These are phyloP conservation scores for Campaea margaritaria DNA, from an alignment of 2,888 invertebrate genomes.

Conservation along the genomic window DNA sequence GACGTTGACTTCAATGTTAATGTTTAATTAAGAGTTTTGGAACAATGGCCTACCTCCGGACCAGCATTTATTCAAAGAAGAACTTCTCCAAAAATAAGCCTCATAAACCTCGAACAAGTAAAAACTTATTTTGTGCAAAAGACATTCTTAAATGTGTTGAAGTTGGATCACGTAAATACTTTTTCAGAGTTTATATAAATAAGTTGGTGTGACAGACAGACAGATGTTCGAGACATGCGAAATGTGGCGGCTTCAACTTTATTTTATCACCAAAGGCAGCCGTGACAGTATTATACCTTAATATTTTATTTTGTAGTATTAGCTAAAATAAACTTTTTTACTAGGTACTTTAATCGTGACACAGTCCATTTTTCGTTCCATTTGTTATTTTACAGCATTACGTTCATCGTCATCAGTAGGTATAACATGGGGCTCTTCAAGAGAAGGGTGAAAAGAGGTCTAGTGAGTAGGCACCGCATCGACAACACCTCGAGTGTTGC, in stretches of 20 bases:
- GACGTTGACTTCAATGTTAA: too few relatives aligned
- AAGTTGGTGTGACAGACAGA: slow-evolving; percentile 10
- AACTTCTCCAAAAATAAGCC: slow-evolving; percentile 12
- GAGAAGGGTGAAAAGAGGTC: too few relatives aligned
- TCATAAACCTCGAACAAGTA: slow-evolving; percentile 18
- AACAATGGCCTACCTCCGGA: background rate
- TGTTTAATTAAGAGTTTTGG: background rate
- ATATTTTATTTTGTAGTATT: too few relatives aligned
- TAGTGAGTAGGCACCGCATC: too few relatives aligned
- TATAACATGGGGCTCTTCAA: too few relatives aligned
- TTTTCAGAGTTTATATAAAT: slow-evolving; percentile 16
- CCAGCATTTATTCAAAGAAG: slow-evolving; percentile 8
- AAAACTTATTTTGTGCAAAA: slow-evolving; percentile 3
- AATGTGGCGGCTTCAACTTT: background rate
- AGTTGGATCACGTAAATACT: slow-evolving; percentile 23
- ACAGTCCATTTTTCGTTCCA: too few relatives aligned
- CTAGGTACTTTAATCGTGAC: too few relatives aligned
- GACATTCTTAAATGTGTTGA: slow-evolving; percentile 18
- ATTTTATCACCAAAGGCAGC: background rate
- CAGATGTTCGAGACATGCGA: slow-evolving; percentile 14
- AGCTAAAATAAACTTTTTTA: too few relatives aligned
- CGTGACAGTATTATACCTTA: too few relatives aligned
- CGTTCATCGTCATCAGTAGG: too few relatives aligned
- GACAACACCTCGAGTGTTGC: too few relatives aligned
- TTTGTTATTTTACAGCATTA: too few relatives aligned